Evolutionary conservation across 2,113 vertebrate species (phyloP), one percentile per base, ranked within the genome.

Genomic region (Archocentrus centrarchus): DNA sequence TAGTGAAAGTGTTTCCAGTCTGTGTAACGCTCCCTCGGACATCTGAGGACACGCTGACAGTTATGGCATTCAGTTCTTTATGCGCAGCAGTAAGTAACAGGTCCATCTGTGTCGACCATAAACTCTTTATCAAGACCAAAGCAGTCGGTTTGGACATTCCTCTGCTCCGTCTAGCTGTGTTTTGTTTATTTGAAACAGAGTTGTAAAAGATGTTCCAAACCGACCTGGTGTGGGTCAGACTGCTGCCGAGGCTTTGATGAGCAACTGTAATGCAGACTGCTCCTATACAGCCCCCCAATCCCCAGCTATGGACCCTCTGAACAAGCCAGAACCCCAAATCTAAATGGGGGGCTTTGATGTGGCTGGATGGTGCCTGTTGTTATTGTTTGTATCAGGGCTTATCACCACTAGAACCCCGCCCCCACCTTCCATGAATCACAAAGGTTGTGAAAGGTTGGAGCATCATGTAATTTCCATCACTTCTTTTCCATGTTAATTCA

Each of bases 321-420:
- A 57, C 17, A 59, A 59, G 8, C 79, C 57, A 17, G 17, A 85
- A 84, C 22, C 63, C 60, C 59, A 68, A 91, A 88, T 89, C 89
- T 91, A 53, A 93, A 27, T 62, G 91, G 77, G 14, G 64, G 87
- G 37, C 97, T 97, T 98, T 98, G 97, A 98, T 97, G 97, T 96
- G 35, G 70, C 79, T 92, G 88, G 62, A 82, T 78, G 87, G 94
- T 94, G 93, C 94, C 94, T 94, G 94, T 93, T 95, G 97, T 95
- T 96, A 95, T 96, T 96, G 94, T 97, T 97, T 96, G 95, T 80
- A 83, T 90, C 94, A 60, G 41, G 81, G 87, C 94, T 97, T 97
- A 96, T 96, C 95, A 68, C 86, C 3, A 9, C 14, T 35, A 6
- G 14, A 80, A 80, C 66, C 22, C 14, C 2, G 0, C 59, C 53